A percentile compares a stretch with the other conserved stretches of the same genome.
Evolutionary conservation across 2,888 invertebrate species (phyloP).

Genomic region (Ormia ochracea): DNA sequence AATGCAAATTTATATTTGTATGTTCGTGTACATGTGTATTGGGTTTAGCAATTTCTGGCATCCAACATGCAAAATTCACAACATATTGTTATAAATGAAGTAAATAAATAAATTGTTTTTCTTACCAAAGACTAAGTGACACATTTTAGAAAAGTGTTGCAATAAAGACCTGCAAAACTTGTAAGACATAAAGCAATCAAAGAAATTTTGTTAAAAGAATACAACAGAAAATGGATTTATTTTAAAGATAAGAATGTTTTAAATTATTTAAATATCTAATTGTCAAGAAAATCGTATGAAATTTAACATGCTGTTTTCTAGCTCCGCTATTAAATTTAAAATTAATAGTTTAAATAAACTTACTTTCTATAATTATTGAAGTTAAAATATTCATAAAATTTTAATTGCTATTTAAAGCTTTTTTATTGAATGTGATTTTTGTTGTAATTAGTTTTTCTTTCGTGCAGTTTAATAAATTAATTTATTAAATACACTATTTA

Average conservation of each 20-base stretch:
- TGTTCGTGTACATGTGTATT: neutral
- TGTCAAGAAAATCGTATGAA: neutral
- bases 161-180: constrained; percentile 26
- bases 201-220: constrained; percentile 4
- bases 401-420: neutral
- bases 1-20: neutral
- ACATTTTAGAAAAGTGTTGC: constrained; percentile 47
- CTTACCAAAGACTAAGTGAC: constrained; percentile 40
- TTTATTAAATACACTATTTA: constrained; percentile 32
- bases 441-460: constrained; percentile 16
- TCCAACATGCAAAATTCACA: constrained; percentile 49
- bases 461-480: constrained; percentile 32
- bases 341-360: neutral
- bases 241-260: neutral
- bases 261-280: neutral
- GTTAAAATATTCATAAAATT: constrained; percentile 12
- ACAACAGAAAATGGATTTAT: neutral
- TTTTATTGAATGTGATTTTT: neutral
- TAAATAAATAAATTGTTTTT: constrained; percentile 38
- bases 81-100: constrained; percentile 50
- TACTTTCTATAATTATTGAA: neutral
- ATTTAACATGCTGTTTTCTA: neutral
- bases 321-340: too few relatives aligned
- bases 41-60: constrained; percentile 48
- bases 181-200: neutral